These are phyloP conservation scores for Pherbina coryleti DNA, from an alignment of 2,888 invertebrate species.

Conservation along the genomic window DNA sequence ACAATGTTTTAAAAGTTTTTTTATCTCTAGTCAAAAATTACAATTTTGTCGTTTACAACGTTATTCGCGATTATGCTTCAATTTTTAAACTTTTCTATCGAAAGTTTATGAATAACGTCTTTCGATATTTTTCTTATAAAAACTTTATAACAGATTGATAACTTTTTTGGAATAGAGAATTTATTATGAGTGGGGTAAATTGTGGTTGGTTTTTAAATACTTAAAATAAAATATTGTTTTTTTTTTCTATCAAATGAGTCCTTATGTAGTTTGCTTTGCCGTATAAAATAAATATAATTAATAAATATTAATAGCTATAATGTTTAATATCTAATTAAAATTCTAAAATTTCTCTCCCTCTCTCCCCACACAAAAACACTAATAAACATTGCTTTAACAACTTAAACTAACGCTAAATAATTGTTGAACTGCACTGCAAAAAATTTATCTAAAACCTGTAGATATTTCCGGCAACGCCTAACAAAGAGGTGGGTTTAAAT, in stretches of 20 bases:
- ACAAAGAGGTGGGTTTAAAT: conserved; percentile 67
- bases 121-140: too few relatives aligned
- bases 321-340: conserved; percentile 14
- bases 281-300: too few relatives aligned
- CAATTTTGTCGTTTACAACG: too few relatives aligned
- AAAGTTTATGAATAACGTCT: too few relatives aligned
- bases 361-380: conserved; percentile 41
- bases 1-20: too few relatives aligned
- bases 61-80: too few relatives aligned
- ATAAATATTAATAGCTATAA: not conserved
- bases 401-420: not conserved
- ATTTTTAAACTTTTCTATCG: too few relatives aligned
- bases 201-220: not conserved
- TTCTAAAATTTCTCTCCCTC: conserved; percentile 40
- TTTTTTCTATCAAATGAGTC: too few relatives aligned
- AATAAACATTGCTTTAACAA: conserved; percentile 25
- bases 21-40: too few relatives aligned
- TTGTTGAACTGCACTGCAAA: conserved; percentile 1
- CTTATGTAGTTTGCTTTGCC: not conserved
- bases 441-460: conserved; percentile 51
- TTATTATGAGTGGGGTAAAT: not conserved
- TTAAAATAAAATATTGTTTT: not conserved
- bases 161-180: too few relatives aligned
- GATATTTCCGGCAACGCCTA: conserved; percentile 70
- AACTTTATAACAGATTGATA: too few relatives aligned